Evolutionary conservation across 2,888 invertebrate species (phyloP).

Genomic region (Eristalis tenax): DNA sequence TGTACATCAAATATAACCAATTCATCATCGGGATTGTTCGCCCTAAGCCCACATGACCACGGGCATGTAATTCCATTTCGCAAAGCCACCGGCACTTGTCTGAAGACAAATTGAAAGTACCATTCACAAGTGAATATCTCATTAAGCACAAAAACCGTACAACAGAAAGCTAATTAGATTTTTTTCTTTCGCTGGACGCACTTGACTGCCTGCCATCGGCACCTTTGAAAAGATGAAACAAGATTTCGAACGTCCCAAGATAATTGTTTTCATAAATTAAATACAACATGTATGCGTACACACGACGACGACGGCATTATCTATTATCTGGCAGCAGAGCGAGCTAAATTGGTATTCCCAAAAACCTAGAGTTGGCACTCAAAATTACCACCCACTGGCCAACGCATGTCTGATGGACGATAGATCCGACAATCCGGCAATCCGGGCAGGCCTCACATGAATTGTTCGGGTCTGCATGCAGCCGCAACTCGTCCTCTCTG

Average conservation of each 20-base stretch:
- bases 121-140: not conserved
- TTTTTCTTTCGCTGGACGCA: not conserved
- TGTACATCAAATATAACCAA: too few relatives aligned
- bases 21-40: too few relatives aligned
- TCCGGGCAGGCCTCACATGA: constrained; percentile 1
- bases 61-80: not conserved
- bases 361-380: constrained; percentile 37
- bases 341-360: constrained; percentile 28
- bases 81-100: not conserved
- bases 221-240: constrained; percentile 14
- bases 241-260: not conserved
- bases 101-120: not conserved
- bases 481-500: not conserved
- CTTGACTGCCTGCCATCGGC: constrained; percentile 19
- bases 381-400: constrained; percentile 27
- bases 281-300: not conserved
- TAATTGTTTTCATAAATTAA: constrained; percentile 27
- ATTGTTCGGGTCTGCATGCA: constrained; percentile 29
- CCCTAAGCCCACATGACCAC: not conserved
- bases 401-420: constrained; percentile 15
- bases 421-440: constrained; percentile 24
- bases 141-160: not conserved
- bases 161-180: not conserved
- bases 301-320: not conserved
- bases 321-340: constrained; percentile 1